Evolutionary conservation across 2,888 invertebrate genomes (phyloP).

Genomic region (Cataglyphis livida): DNA sequence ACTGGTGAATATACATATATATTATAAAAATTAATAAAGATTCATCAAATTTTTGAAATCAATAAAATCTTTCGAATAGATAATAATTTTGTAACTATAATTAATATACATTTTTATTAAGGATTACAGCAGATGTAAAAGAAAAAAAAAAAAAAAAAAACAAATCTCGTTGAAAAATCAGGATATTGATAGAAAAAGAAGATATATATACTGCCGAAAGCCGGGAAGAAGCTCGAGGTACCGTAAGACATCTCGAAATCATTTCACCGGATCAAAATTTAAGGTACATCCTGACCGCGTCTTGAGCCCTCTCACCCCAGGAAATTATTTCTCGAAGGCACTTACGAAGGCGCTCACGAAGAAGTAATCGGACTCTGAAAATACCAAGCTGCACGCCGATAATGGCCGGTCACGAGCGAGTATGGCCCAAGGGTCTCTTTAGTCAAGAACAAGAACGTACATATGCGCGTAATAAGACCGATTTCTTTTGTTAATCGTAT

Average conservation of each 20-base stretch:
- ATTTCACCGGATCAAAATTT: conserved; percentile 74
- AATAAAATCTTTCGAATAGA: background rate
- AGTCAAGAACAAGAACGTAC: conserved; percentile 54
- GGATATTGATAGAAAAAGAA: conserved; percentile 26
- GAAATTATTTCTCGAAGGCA: conserved; percentile 73
- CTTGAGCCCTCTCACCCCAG: conserved; percentile 60
- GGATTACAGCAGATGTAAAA: background rate
- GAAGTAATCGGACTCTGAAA: conserved; percentile 73
- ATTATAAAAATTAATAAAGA: background rate
- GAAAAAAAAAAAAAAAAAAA: background rate
- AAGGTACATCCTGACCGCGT: conserved; percentile 59
- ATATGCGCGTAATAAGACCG: conserved; percentile 54
- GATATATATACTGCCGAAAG: conserved; percentile 25
- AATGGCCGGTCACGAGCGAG: conserved; percentile 69
- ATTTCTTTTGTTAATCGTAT: conserved; percentile 62
- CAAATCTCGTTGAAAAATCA: background rate
- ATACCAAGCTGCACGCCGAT: conserved; percentile 72
- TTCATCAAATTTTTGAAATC: background rate
- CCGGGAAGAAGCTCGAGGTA: conserved; percentile 46
- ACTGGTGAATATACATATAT: background rate
- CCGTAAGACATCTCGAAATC: conserved; percentile 70
- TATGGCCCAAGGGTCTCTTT: conserved; percentile 58
- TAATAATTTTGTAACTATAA: background rate
- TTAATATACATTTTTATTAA: conserved; percentile 1
- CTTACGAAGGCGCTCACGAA: conserved; percentile 73